Evolutionary conservation across 1,140 invertebrate genomes (phyloP).

Genomic region (Bombyx mori): ASM3026992v2 NC_085129.1:16683501-16684000

Average conservation of each 20-base stretch:
- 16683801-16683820: too few species aligned
- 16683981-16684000: too few species aligned
- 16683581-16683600: conserved; percentile 39
- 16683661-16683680: background rate
- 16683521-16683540: conserved; percentile 56
- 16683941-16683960: too few species aligned
- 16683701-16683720: too few species aligned
- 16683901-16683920: too few species aligned
- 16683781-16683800: background rate
- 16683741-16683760: background rate
- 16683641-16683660: background rate
- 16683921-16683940: too few species aligned
- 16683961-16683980: too few species aligned
- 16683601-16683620: conserved; percentile 24
- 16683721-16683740: background rate
- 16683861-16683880: too few species aligned
- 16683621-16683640: conserved; percentile 19
- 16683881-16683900: too few species aligned
- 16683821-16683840: too few species aligned
- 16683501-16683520: conserved; percentile 42
- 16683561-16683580: conserved; percentile 18
- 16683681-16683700: too few species aligned
- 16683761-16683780: background rate
- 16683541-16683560: conserved; percentile 25
- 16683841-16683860: too few species aligned